Evolutionary conservation across 2,797 vertebrate species (phyloP).

Genomic region (Neomorphus geoffroyi): DNA sequence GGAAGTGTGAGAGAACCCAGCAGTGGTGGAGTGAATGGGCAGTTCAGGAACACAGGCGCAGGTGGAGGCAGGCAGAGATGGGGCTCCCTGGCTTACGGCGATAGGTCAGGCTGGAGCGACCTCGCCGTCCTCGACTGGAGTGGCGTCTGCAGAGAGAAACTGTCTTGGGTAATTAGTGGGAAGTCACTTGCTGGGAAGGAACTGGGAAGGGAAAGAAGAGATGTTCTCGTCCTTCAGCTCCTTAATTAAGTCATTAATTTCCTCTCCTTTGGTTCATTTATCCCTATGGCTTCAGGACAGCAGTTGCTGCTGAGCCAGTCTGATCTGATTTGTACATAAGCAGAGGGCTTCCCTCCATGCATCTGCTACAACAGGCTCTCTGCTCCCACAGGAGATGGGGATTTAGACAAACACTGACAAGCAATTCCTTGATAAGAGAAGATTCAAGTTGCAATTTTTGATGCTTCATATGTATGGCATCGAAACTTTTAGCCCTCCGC

Average conservation of each 20-base stretch:
- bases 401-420: background rate
- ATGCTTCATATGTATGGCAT: background rate
- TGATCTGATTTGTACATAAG: background rate
- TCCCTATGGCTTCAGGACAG: background rate
- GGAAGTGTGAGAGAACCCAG: background rate
- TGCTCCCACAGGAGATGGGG: background rate
- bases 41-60: rapidly evolving
- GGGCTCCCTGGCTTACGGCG: rapidly evolving
- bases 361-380: background rate
- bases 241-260: background rate
- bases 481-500: background rate
- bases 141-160: background rate
- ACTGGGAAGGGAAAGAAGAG: background rate
- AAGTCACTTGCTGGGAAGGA: background rate
- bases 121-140: rapidly evolving
- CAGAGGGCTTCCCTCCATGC: background rate
- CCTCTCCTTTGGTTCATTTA: background rate
- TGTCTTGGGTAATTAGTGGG: background rate
- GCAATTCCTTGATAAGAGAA: background rate
- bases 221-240: background rate
- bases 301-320: background rate
- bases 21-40: rapidly evolving
- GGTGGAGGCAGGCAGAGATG: background rate
- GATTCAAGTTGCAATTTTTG: background rate
- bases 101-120: background rate